phyloP scores from a whole-genome alignment of 2,888 invertebrate species.

The Hymenopus coronatus region DNA sequence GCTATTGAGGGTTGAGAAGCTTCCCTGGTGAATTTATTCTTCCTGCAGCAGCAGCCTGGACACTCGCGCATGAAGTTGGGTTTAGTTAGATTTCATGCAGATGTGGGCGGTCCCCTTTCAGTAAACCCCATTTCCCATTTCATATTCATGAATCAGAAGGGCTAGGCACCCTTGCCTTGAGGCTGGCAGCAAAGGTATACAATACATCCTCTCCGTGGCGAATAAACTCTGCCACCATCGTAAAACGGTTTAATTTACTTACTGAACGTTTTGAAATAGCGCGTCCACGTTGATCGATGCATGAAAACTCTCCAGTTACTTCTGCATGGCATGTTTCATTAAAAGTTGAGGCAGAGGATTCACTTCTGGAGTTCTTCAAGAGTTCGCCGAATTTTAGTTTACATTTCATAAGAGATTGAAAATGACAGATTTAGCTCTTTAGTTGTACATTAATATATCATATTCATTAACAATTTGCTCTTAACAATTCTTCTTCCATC shows the following conservation, averaged over 20 bases:
- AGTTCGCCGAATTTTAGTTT: too few relatives aligned
- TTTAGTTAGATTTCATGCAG: not conserved
- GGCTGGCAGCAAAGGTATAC: not conserved
- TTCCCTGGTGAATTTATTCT: not conserved
- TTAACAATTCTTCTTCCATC: too few relatives aligned
- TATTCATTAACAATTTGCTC: too few relatives aligned
- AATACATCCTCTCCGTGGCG: not conserved
- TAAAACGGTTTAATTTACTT: not conserved
- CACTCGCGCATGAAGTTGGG: not conserved
- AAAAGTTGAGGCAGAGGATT: too few relatives aligned
- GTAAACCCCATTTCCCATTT: not conserved
- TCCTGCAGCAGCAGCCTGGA: not conserved
- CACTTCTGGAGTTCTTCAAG: too few relatives aligned
- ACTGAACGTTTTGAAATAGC: not conserved
- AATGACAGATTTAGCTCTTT: too few relatives aligned
- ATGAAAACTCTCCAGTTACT: too few relatives aligned
- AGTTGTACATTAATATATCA: too few relatives aligned
- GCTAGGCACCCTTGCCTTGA: not conserved
- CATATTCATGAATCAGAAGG: not conserved
- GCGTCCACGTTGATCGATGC: not conserved
- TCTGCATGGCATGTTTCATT: too few relatives aligned
- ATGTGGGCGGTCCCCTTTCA: not conserved
- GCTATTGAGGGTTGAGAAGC: not conserved
- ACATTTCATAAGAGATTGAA: too few relatives aligned
- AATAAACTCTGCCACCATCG: not conserved